Base-by-base conservation (phyloP, 2,888 invertebrate genomes). In the Apamea monoglypha region DNA sequence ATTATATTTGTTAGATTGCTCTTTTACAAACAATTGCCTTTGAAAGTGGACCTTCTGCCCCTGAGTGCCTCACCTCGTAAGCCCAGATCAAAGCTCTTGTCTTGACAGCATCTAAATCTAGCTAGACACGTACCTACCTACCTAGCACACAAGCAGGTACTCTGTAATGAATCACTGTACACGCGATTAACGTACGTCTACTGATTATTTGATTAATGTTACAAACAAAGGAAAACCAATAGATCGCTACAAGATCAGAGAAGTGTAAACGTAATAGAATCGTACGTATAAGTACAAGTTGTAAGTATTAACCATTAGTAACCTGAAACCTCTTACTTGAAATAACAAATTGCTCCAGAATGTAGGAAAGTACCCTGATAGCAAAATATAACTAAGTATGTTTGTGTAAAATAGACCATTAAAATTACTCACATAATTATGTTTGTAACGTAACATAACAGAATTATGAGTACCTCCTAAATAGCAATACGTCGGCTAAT, bases 71-170 rank as follows among this genome's bases (percentile, higher is more conserved):
- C 16, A 32, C 0, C n/a, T 40, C 36, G 56, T 59, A 21, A 70
- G 71, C 64, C 40, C 56, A 74, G 79, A 83, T 79, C 76, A 80
- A 85, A 79, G 87, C 74, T 66, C 47, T 74, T 70, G 56, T 86
- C 64, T 68, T 74, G 84, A 76, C 83, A 82, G 71, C 67, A 36
- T 32, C 76, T 76, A 50, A 79, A 76, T 64, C 76, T 86, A 79
- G 66, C 40, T 44, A 67, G 70, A 76, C 67, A 44, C 66, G 80
- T 66, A 70, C 29, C 50, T 10, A 64, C 25, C 16, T 61, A 56
- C n/a, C 32, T 12, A 50, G n/a, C 66, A 63, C 53, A 74, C 32
- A 6, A 63, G 53, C 18, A 18, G 61, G 8, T 61, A 32, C 47
- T 16, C 44, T 10, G 36, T 70, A 67, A 73, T 75, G 59, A 50